Evolutionary conservation across 2,797 vertebrate species (phyloP).

Genomic region (Sebastes reedi): DNA sequence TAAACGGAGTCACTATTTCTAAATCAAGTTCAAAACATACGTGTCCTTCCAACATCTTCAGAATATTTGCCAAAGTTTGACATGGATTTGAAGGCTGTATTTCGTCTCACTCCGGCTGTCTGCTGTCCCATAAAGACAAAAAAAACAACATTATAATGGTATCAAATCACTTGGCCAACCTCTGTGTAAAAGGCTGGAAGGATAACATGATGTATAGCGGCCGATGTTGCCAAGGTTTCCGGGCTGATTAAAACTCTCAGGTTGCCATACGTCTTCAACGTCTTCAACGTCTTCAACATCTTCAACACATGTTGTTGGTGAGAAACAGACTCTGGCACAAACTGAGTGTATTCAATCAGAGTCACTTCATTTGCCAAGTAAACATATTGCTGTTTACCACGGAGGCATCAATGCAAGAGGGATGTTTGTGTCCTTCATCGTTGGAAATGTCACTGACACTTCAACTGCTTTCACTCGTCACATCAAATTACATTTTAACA

Average conservation of each 20-base stretch:
- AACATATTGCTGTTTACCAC: background rate
- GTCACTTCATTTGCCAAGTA: background rate
- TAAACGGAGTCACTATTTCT: too few species aligned
- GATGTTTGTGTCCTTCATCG: background rate
- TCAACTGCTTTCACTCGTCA: too few species aligned
- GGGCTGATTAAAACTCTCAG: conserved; percentile 36
- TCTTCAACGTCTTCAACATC: background rate
- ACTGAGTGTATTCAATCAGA: conserved; percentile 7
- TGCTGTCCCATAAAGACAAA: background rate
- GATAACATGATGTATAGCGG: conserved; percentile 27
- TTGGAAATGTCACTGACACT: background rate
- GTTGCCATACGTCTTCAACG: conserved; percentile 19
- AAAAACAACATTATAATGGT: conserved; percentile 5
- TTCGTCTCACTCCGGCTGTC: background rate
- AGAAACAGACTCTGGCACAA: conserved; percentile 4
- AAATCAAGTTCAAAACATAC: background rate
- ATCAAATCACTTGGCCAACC: conserved; percentile 43
- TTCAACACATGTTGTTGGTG: background rate
- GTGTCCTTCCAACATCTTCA: background rate
- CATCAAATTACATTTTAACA: too few species aligned
- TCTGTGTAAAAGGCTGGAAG: conserved; percentile 32
- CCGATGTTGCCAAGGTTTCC: conserved; percentile 15
- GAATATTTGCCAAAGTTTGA: background rate
- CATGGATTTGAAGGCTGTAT: background rate
- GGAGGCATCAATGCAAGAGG: background rate